Evolutionary conservation across 2,113 vertebrate species (phyloP).

Genomic region (Rhinolophus sinicus): DNA sequence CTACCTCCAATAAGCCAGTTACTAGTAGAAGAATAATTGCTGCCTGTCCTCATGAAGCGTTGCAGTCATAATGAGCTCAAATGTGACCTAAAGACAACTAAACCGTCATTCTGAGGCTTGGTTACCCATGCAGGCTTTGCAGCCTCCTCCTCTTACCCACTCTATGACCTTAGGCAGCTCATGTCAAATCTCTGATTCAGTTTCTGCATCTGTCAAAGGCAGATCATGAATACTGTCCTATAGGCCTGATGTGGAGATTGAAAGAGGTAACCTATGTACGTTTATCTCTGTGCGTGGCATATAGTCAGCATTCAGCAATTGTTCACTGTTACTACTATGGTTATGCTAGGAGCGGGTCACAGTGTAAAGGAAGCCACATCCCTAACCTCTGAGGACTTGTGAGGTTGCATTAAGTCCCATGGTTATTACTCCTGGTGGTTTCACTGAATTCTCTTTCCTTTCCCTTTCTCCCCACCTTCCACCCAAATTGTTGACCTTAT

Average conservation of each 20-base stretch:
- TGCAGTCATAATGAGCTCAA: background rate
- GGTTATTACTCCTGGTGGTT: background rate
- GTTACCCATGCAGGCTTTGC: background rate
- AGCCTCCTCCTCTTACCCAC: background rate
- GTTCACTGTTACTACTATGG: background rate
- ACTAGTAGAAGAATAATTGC: background rate
- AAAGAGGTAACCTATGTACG: background rate
- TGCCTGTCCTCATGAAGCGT: background rate
- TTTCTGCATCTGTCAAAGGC: background rate
- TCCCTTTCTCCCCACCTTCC: background rate
- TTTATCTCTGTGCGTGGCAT: background rate
- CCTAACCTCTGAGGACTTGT: background rate
- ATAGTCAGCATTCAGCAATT: slow-evolving; percentile 9
- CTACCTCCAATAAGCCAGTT: background rate
- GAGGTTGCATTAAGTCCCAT: background rate
- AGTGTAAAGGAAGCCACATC: background rate
- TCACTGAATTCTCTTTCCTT: background rate
- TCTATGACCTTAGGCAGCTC: background rate
- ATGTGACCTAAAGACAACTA: background rate
- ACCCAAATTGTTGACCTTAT: background rate
- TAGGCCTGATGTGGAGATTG: background rate
- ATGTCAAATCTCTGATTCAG: slow-evolving; percentile 18
- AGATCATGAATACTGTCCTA: background rate
- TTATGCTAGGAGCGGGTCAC: background rate
- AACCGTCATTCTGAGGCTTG: background rate